These are phyloP conservation scores for Rhopalosiphum nymphaeae DNA, from an alignment of 2,888 invertebrate genomes.

Conservation along the genomic window DNA sequence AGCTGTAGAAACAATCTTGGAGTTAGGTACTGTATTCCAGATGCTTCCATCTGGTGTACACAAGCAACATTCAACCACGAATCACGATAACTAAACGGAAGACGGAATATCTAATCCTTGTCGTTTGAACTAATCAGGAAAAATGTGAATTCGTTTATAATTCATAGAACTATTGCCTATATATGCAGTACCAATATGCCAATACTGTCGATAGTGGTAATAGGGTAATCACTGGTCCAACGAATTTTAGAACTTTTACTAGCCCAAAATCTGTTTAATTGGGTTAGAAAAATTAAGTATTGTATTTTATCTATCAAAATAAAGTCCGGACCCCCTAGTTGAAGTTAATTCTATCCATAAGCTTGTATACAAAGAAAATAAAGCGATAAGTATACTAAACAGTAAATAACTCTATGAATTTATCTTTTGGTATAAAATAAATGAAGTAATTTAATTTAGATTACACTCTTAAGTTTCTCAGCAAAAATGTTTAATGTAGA, in stretches of 20 bases:
- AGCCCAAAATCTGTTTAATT: no score
- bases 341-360: no score
- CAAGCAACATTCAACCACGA: background rate
- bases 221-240: no score
- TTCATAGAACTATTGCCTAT: background rate
- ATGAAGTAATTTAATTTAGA: background rate
- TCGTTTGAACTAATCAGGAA: background rate
- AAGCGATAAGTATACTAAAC: background rate
- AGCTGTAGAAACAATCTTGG: slow-evolving; percentile 36
- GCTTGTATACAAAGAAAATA: no score
- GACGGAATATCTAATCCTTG: background rate
- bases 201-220: no score
- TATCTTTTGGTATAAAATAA: background rate
- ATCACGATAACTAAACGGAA: background rate
- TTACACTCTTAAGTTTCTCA: background rate
- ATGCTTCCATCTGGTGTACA: slow-evolving; percentile 21
- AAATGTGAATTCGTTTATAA: background rate
- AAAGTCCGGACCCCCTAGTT: no score
- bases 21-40: background rate
- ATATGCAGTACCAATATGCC: background rate
- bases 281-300: no score
- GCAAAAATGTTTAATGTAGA: background rate
- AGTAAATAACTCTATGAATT: background rate
- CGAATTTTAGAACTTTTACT: no score
- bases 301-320: no score